Evolutionary conservation across 2,888 invertebrate genomes (phyloP).

Genomic region (Crepidodera aurea): DNA sequence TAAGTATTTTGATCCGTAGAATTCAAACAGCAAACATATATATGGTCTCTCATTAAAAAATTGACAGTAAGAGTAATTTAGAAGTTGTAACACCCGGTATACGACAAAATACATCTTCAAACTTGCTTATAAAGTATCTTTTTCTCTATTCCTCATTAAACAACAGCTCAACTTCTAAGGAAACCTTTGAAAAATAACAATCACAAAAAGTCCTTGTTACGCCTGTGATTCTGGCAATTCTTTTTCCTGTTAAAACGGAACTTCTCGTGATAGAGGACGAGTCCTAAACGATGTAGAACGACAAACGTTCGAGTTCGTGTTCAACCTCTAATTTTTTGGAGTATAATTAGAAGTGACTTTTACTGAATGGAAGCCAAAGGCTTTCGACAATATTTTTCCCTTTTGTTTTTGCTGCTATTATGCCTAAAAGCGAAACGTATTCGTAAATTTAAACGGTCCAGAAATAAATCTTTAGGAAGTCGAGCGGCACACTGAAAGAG

Average conservation of each 20-base stretch:
- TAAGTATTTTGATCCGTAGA: too few species aligned
- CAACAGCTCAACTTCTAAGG: too few species aligned
- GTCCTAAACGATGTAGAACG: constrained; percentile 22
- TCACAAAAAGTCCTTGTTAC: background rate
- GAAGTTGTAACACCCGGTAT: too few species aligned
- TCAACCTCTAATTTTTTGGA: constrained; percentile 12
- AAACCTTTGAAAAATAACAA: background rate
- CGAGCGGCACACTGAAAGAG: background rate
- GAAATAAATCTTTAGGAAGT: constrained; percentile 19
- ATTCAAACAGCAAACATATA: too few species aligned
- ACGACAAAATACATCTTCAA: too few species aligned
- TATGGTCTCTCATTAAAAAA: too few species aligned
- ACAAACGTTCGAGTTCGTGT: constrained; percentile 6
- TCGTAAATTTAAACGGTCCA: constrained; percentile 8
- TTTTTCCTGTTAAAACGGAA: constrained; percentile 16
- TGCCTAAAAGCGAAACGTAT: constrained; percentile 16
- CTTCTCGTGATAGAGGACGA: constrained; percentile 7
- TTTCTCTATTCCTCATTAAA: too few species aligned
- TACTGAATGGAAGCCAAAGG: constrained; percentile 17
- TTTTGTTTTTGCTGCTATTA: constrained; percentile 14
- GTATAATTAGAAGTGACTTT: constrained; percentile 23
- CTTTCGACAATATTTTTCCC: constrained; percentile 4
- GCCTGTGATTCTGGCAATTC: background rate
- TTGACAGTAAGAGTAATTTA: too few species aligned
- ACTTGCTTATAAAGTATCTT: too few species aligned